Evolutionary conservation across 2,888 invertebrate species (phyloP), one percentile per base, ranked within the genome.

Genomic region (Pyrrhia umbra): DNA sequence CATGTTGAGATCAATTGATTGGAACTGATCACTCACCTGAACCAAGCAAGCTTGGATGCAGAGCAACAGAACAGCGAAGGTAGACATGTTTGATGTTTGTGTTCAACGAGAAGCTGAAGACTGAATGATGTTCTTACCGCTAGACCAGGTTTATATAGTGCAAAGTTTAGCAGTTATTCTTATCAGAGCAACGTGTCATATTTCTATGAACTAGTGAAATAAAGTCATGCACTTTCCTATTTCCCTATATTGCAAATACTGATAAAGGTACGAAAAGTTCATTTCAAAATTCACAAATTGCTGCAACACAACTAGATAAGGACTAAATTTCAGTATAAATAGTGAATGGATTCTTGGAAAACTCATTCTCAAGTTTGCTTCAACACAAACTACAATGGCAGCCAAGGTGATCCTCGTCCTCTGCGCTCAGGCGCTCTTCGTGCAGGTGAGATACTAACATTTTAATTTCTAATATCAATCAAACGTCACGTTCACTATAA

Each of bases 381-480:
- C n/a, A n/a, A n/a, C n/a, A 27, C 42, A 81, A 88, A 56, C 61
- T 90, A 27, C 90, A 88, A 1, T 88, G n/a, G n/a, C n/a, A n/a
- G n/a, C n/a, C 34, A 66, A 68, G 25, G 39, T 49, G 20, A 51
- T 52, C 59, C 49, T 58, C 49, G 52, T 67, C 18, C 39, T 52
- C 30, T 54, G 66, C 49, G 66, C 40, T 47, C 66, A 54, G 27
- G 66, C 39, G 42, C 42, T 61, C 34, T 43, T 39, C 47, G 15
- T 69, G 20, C 56, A 69, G 51, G 63, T 63, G n/a, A 62, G 63
- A 9, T n/a, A 40, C 2, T 30, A 2, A 30, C 8, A 9, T 6
- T 27, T 9, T 9, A 27, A 27, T 9, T 27, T 27, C 27, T 27
- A 9, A 9, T 27, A 9, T 27, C 6, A 27, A 9, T 2, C 9